Evolutionary conservation across 2,797 vertebrate genomes (phyloP).

Genomic region (Xenops minutus): DNA sequence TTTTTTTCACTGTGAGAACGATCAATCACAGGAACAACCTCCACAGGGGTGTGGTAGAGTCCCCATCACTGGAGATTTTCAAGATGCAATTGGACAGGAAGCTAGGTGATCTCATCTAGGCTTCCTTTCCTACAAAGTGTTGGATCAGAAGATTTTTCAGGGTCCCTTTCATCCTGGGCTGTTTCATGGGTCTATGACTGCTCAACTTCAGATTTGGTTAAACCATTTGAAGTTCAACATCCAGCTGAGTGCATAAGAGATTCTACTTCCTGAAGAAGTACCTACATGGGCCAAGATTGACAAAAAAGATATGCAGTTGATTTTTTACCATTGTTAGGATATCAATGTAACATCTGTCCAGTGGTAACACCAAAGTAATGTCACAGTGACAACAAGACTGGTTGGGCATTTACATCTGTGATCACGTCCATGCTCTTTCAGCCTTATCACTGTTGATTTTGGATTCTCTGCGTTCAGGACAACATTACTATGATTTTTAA

Average conservation of each 20-base stretch:
- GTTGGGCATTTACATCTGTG: background rate
- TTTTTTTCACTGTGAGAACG: background rate
- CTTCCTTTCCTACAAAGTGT: background rate
- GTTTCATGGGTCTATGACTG: background rate
- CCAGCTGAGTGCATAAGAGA: background rate
- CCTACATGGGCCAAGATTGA: background rate
- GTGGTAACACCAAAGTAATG: background rate
- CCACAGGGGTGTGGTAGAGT: background rate
- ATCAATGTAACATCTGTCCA: background rate
- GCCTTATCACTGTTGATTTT: background rate
- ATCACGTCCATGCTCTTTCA: background rate
- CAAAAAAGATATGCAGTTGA: background rate
- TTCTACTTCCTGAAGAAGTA: background rate
- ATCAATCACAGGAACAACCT: background rate
- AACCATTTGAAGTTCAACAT: background rate
- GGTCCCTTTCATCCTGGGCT: background rate
- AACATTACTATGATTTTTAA: background rate
- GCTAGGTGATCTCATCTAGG: background rate
- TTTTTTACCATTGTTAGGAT: background rate
- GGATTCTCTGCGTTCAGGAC: background rate
- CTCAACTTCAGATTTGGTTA: background rate
- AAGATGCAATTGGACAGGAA: background rate
- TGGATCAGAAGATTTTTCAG: background rate
- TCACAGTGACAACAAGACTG: background rate
- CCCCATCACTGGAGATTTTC: background rate